A percentile compares a stretch with the other conserved stretches of the same genome.
These are phyloP conservation scores for Plebejus melissa DNA, from an alignment of 2,888 invertebrate genomes.

Conservation along the genomic window DNA sequence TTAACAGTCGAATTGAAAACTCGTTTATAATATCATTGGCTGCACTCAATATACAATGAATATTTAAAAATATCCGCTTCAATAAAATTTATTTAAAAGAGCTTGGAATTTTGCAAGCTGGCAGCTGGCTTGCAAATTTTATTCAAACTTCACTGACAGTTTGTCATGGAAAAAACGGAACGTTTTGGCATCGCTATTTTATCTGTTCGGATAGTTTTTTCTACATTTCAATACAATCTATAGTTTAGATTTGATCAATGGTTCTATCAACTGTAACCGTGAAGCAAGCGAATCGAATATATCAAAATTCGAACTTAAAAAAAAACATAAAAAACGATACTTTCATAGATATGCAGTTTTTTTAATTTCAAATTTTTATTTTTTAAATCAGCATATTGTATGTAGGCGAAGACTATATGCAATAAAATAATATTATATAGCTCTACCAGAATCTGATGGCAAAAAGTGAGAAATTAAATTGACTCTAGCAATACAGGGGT, in stretches of 20 bases:
- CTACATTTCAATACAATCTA: not conserved
- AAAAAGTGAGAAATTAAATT: too few species aligned
- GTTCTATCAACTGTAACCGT: not conserved
- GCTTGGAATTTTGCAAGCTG: conserved; percentile 18
- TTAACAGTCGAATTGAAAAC: not conserved
- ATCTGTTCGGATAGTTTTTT: not conserved
- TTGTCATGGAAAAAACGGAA: conserved; percentile 3
- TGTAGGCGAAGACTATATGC: too few species aligned
- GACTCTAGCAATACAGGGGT: too few species aligned
- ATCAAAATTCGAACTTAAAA: not conserved
- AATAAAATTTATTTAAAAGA: conserved; percentile 11
- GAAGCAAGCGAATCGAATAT: not conserved
- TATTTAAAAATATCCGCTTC: conserved; percentile 11
- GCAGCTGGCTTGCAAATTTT: conserved; percentile 9
- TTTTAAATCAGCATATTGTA: too few species aligned
- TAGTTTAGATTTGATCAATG: conserved; percentile 2
- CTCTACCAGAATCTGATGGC: too few species aligned
- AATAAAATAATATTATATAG: too few species aligned
- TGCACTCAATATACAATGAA: conserved; percentile 19
- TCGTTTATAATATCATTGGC: conserved; percentile 11
- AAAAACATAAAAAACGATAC: too few species aligned
- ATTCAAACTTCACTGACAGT: conserved; percentile 17
- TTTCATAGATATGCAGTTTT: not conserved
- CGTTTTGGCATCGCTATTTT: not conserved
- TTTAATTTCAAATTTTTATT: not conserved